phyloP scores from a whole-genome alignment of 2,797 vertebrate genomes.

The Pitangus sulphuratus region DNA sequence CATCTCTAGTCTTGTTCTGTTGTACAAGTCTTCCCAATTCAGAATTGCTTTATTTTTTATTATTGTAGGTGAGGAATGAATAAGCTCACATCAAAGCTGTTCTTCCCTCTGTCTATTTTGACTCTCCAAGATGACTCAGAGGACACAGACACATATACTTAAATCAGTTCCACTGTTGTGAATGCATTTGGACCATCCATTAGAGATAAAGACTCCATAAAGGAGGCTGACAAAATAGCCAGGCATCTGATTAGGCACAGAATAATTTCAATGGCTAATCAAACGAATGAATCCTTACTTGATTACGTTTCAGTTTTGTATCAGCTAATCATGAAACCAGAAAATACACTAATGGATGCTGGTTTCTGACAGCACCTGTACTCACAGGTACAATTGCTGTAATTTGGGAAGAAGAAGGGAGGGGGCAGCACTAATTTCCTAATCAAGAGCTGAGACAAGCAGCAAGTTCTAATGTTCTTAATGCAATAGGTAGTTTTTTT shows the following conservation, averaged over 20 bases:
- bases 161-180: conserved; percentile 68
- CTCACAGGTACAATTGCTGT: conserved; percentile 68
- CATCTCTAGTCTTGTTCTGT: neutral
- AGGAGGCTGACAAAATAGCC: conserved; percentile 75
- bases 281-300: conserved; percentile 77
- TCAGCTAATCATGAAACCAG: conserved; percentile 76
- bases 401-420: conserved; percentile 45
- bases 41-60: neutral
- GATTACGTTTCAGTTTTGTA: conserved; percentile 79
- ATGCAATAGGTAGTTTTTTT: neutral
- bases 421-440: conserved; percentile 60
- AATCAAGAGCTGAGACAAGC: conserved; percentile 41
- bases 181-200: conserved; percentile 67
- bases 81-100: conserved; percentile 43
- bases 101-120: conserved; percentile 41
- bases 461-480: conserved; percentile 26
- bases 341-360: conserved; percentile 61
- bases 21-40: neutral
- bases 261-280: conserved; percentile 80
- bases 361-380: conserved; percentile 49
- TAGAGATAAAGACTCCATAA: conserved; percentile 60
- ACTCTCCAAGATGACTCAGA: conserved; percentile 17
- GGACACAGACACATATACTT: conserved; percentile 19
- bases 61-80: neutral
- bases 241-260: conserved; percentile 77